Base-by-base conservation (phyloP, 2,113 vertebrate genomes). In the Sphyrna mokarran region DNA sequence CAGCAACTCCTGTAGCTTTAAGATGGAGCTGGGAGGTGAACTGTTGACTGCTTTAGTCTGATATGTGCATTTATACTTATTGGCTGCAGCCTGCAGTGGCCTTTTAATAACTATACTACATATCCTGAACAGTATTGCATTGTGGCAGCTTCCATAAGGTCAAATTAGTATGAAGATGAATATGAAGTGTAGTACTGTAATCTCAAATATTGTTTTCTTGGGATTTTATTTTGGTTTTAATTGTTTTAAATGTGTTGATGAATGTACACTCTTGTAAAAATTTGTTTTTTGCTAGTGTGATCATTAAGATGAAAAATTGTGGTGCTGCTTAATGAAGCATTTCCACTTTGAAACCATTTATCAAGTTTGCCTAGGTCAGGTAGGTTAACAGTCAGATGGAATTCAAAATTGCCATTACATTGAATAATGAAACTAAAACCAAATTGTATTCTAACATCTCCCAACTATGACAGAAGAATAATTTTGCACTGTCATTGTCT, bases 201-300 rank as follows among this genome's bases (percentile, higher is more conserved):
- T 66, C 58, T 66, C 4, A 63, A 91, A 13, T 33, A 20, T 91
- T 37, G 16, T 91, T 63, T 91, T 89, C 83, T 43, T 58, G 86
- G 48, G 29, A 66, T 66, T 66, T 91, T 63, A 18, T 90, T 63
- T 91, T 22, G 29, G 2, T 37, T 63, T 91, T 90, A 90, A 90
- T 90, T 90, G 54, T 90, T 90, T 89, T 63, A 33, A 61, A 90
- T 90, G 89, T 63, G 86, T 87, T 87, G 89, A 63, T 91, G 58
- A 37, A 91, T 91, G 33, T 91, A 18, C 33, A 20, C 26, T 66
- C 29, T 29, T 33, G 16, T 16, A 33, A 90, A 69, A 90, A 91
- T 37, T 37, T 91, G 33, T 58, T 91, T n/a, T 66, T 29, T 91
- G 89, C 89, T 66, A 91, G 54, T 66, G 13, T 91, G 89, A 66